These are phyloP conservation scores for Pediacus dermestoides DNA, from an alignment of 2,888 invertebrate genomes.

Conservation along the genomic window DNA sequence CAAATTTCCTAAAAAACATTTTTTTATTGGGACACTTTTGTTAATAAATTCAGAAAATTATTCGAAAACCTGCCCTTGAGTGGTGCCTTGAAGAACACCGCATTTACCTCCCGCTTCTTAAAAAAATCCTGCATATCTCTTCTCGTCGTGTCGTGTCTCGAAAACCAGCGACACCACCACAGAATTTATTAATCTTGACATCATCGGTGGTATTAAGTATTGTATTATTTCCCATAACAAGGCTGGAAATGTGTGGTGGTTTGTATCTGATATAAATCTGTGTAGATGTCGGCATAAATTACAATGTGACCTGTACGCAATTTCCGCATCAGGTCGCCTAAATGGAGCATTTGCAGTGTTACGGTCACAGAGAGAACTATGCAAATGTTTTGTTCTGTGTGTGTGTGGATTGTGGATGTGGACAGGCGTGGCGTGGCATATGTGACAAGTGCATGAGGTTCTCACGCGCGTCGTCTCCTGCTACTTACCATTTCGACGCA, in stretches of 20 bases:
- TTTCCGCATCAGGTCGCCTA: neutral
- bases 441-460: slow-evolving; percentile 30
- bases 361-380: neutral
- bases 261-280: slow-evolving; percentile 15
- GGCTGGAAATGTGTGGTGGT: slow-evolving; percentile 6
- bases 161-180: no score
- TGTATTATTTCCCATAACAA: slow-evolving; percentile 8
- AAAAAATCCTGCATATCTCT: no score
- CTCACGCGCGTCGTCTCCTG: no score
- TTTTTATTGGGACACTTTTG: no score
- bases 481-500: no score
- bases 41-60: no score
- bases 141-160: no score
- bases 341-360: slow-evolving; percentile 9
- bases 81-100: no score
- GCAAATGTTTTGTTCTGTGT: no score
- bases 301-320: slow-evolving; percentile 10
- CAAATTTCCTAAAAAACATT: no score
- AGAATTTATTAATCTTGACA: slow-evolving; percentile 8
- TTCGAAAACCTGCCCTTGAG: no score
- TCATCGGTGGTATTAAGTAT: slow-evolving; percentile 8
- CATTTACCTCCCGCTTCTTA: no score
- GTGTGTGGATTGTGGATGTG: slow-evolving; percentile 4
- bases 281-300: slow-evolving; percentile 20
- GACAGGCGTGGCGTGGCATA: slow-evolving; percentile 9